Percentiles rank a stretch among this genome's conserved stretches.
Conservation (phyloP, 2,797 vertebrate species). For the Micropoecilia bifurca region DNA sequence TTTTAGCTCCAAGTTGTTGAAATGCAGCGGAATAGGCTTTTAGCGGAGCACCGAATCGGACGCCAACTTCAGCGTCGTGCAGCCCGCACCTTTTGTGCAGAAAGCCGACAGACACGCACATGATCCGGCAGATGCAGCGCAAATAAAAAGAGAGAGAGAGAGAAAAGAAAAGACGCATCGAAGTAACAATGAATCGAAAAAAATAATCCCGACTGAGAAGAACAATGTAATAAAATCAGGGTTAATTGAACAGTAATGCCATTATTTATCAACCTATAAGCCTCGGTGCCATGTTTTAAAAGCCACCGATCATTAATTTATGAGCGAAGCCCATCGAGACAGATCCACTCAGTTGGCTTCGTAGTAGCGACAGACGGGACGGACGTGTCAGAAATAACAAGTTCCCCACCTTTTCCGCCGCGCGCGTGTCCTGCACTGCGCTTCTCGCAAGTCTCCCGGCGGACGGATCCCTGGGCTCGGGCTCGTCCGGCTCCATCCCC, state of each 20-base stretch:
- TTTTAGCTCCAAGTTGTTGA: not conserved
- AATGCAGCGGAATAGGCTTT: not conserved
- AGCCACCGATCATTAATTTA: conserved; percentile 48
- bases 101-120: conserved; percentile 40
- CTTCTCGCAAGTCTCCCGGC: conserved; percentile 64
- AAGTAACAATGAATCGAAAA: not conserved
- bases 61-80: conserved; percentile 5
- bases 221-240: not conserved
- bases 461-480: conserved; percentile 41
- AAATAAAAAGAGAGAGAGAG: not conserved
- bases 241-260: not conserved
- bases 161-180: not conserved
- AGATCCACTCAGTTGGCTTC: conserved; percentile 5
- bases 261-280: not conserved
- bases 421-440: conserved; percentile 74
- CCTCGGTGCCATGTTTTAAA: conserved; percentile 1
- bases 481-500: conserved; percentile 57
- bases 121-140: conserved; percentile 29
- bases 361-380: conserved; percentile 30
- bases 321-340: conserved; percentile 24
- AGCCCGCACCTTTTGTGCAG: conserved; percentile 74
- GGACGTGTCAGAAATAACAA: conserved; percentile 72
- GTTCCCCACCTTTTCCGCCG: conserved; percentile 79
- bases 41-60: not conserved
- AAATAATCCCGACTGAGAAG: not conserved